These are phyloP conservation scores for Cladopsammia gracilis DNA, from an alignment of 64 coral and sea anemone genomes.

Conservation along the genomic window DNA sequence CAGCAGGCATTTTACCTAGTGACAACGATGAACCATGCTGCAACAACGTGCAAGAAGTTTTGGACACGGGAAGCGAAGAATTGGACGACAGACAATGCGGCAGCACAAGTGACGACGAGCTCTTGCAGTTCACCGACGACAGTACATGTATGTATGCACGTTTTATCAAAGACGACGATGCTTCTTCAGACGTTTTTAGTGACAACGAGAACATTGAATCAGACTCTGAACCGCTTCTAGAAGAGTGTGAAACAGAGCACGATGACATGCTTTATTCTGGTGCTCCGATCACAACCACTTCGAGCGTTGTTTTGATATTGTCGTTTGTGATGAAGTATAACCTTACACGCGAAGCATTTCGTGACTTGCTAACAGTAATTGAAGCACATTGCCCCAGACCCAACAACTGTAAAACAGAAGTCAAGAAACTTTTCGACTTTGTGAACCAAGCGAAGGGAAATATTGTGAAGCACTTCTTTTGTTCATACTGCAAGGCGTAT, in stretches of 20 bases:
- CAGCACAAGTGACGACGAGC: no score
- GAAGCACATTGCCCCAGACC: background rate
- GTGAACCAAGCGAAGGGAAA: background rate
- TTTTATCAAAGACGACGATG: no score
- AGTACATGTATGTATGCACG: no score
- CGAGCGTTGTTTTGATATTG: background rate
- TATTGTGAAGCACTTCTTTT: background rate
- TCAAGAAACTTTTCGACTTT: background rate
- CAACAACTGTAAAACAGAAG: background rate
- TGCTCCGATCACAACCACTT: background rate
- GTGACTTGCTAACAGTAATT: background rate
- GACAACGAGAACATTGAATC: background rate
- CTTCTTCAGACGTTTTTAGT: conserved; percentile 8
- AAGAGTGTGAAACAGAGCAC: background rate
- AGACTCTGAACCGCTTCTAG: background rate
- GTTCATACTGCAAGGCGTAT: background rate
- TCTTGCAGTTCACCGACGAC: no score
- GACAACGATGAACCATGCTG: no score
- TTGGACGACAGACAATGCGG: no score
- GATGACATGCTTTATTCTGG: background rate
- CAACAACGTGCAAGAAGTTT: no score
- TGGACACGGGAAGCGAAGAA: no score
- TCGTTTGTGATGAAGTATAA: background rate
- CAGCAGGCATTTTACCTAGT: no score
- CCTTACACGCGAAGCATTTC: background rate